Percentiles rank a stretch among this genome's conserved stretches.
phyloP scores from a whole-genome alignment of 1,140 invertebrate genomes.

The Choristoneura fumiferana region DNA sequence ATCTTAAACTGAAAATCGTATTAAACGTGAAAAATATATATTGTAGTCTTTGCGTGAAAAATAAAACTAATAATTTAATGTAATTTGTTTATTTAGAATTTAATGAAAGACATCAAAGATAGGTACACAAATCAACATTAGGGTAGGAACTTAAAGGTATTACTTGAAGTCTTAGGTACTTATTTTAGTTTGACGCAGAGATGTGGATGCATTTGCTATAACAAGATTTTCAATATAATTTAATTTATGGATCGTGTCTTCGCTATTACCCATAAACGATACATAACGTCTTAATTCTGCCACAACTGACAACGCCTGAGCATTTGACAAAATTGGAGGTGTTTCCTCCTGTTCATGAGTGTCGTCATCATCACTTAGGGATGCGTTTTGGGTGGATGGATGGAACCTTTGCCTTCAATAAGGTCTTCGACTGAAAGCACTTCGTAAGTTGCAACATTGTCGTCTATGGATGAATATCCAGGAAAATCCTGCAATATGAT shows the following conservation, averaged over 20 bases:
- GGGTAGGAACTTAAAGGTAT: too few species aligned
- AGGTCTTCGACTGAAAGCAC: background rate
- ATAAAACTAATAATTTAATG: too few species aligned
- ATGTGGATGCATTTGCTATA: constrained; percentile 29
- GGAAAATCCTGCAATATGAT: constrained; percentile 24
- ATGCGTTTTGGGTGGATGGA: constrained; percentile 26
- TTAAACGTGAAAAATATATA: too few species aligned
- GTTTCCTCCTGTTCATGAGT: constrained; percentile 24
- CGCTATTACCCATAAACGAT: constrained; percentile 31
- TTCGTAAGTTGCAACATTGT: background rate
- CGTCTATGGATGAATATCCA: constrained; percentile 13
- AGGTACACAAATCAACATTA: too few species aligned
- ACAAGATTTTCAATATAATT: constrained; percentile 33
- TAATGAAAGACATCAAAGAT: too few species aligned
- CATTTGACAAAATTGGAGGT: constrained; percentile 31
- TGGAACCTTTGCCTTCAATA: too few species aligned
- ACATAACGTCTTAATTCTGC: constrained; percentile 35
- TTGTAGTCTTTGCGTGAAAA: too few species aligned
- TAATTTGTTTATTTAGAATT: too few species aligned
- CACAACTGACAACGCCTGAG: constrained; percentile 32
- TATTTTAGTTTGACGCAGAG: too few species aligned
- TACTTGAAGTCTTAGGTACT: too few species aligned
- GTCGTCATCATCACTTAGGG: constrained; percentile 31
- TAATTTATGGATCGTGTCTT: constrained; percentile 30
- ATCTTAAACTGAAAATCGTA: too few species aligned